Evolutionary conservation across 2,888 invertebrate species (phyloP).

Genomic region (Drosophila borealis): DNA sequence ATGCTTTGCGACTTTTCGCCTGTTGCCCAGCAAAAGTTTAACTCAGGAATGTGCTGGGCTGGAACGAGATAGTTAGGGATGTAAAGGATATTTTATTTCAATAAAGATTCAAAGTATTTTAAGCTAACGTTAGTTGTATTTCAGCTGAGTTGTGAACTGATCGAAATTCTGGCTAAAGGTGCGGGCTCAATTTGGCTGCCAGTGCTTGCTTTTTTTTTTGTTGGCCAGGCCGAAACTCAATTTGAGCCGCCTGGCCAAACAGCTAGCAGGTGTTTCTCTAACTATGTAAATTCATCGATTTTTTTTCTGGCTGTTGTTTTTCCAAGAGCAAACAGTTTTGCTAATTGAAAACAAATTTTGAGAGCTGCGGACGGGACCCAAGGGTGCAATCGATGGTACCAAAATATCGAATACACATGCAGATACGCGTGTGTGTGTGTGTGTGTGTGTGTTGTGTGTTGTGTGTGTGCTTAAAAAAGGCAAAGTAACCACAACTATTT

Average conservation of each 20-base stretch:
- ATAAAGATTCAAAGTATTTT: neutral
- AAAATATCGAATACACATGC: conserved; percentile 21
- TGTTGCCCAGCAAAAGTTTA: conserved; percentile 21
- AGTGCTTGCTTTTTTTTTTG: conserved; percentile 2
- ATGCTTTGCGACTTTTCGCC: conserved; percentile 18
- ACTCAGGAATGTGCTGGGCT: neutral
- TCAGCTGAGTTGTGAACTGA: conserved; percentile 4
- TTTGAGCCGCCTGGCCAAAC: conserved; percentile 15
- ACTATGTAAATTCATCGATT: conserved; percentile 30
- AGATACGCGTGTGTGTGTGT: neutral
- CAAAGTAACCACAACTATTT: conserved; percentile 37
- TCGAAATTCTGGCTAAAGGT: conserved; percentile 2
- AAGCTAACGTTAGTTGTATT: no score
- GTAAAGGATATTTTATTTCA: neutral
- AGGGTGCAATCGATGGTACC: no score
- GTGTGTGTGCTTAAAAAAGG: neutral
- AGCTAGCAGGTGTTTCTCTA: neutral
- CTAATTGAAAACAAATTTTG: conserved; percentile 78
- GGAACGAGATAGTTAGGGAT: neutral
- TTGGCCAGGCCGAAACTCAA: conserved; percentile 27
- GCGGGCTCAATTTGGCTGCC: neutral
- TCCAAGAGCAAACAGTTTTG: conserved; percentile 63
- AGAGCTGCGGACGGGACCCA: conserved; percentile 27
- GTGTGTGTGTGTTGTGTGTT: conserved; percentile 1
- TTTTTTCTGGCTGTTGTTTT: conserved; percentile 6